phyloP scores from a whole-genome alignment of 2,888 invertebrate species.

The Petrolisthes manimaculis region DNA sequence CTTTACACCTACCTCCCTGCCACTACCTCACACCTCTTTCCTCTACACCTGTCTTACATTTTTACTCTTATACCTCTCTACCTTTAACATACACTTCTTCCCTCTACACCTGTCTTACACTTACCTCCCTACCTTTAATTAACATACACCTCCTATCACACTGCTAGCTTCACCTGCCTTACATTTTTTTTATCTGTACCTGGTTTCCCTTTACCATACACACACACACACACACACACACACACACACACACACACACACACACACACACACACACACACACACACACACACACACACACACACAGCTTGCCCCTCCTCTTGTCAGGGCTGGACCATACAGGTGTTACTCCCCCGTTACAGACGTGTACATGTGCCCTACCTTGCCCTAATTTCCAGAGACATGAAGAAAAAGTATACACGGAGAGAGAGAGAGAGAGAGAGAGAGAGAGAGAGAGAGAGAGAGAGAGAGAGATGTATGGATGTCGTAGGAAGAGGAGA shows the following conservation, averaged over 20 bases:
- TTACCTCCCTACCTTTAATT: not conserved
- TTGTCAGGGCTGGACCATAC: not conserved
- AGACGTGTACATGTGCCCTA: not conserved
- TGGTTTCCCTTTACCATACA: not conserved
- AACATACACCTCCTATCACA: not conserved
- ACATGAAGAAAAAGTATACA: not conserved
- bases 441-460: constrained; percentile 22
- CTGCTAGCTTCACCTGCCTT: constrained; percentile 4
- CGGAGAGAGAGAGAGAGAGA: constrained; percentile 13
- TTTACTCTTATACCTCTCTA: not conserved
- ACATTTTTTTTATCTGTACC: not conserved
- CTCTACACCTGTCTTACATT: not conserved
- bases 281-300: not conserved
- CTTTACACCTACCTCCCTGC: no score
- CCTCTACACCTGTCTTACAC: not conserved
- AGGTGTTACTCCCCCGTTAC: not conserved
- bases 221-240: constrained; percentile 9
- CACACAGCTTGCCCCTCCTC: not conserved
- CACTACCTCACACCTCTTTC: no score
- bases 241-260: not conserved
- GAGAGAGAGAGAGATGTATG: constrained; percentile 22
- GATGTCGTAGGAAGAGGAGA: not conserved
- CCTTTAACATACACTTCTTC: not conserved
- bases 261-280: constrained; percentile 26
- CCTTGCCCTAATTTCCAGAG: not conserved